Conservation (phyloP, 1,140 invertebrate species). For the Andrena cerasifolii region DNA sequence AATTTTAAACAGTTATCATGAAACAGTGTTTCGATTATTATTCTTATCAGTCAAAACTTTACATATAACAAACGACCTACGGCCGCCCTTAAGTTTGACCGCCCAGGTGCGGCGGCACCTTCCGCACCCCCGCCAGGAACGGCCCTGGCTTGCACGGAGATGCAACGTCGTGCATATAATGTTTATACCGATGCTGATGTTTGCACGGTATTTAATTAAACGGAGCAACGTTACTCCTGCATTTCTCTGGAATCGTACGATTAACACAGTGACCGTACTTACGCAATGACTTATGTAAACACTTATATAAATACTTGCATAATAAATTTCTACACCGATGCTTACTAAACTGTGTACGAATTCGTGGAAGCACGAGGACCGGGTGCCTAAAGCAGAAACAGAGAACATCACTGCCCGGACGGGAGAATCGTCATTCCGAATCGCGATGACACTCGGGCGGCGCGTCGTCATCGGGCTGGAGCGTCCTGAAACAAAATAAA, state of each 20-base stretch:
- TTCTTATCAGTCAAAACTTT: too few species aligned
- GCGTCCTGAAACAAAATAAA: slow-evolving; percentile 61
- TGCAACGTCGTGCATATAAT: background rate
- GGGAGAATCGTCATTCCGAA: slow-evolving; percentile 4
- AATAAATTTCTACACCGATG: background rate
- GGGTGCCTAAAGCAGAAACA: too few species aligned
- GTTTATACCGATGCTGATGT: background rate
- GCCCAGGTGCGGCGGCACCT: too few species aligned
- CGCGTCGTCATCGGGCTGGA: slow-evolving; percentile 25
- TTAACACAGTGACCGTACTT: background rate
- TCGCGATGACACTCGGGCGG: background rate
- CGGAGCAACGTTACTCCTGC: background rate
- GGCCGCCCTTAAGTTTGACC: too few species aligned
- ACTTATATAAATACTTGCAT: background rate
- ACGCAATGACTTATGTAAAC: background rate
- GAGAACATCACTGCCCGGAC: background rate
- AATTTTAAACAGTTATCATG: too few species aligned
- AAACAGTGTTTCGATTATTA: too few species aligned
- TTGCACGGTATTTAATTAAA: slow-evolving; percentile 17
- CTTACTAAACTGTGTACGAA: background rate
- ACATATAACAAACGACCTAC: too few species aligned
- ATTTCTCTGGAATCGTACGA: background rate
- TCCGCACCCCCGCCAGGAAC: too few species aligned
- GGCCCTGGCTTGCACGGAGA: too few species aligned
- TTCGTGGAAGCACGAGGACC: background rate